Evolutionary conservation across 2,113 vertebrate species (phyloP).

Genomic region (Mus spicilegus): DNA sequence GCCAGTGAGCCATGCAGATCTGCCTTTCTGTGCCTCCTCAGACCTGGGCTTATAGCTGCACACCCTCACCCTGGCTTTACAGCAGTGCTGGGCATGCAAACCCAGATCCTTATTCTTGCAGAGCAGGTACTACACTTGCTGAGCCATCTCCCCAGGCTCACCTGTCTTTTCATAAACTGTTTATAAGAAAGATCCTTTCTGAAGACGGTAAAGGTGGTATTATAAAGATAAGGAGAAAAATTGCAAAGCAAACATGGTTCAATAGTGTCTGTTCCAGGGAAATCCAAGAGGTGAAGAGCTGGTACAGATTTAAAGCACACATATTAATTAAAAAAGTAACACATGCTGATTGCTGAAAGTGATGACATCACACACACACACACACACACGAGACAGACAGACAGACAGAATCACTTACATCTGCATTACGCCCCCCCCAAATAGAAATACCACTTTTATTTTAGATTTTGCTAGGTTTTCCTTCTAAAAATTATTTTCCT

Average conservation of each 20-base stretch:
- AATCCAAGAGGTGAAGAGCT: neutral
- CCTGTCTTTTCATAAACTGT: neutral
- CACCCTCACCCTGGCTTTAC: neutral
- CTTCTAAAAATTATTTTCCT: neutral
- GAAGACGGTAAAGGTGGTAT: conserved; percentile 21
- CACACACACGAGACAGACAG: neutral
- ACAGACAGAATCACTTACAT: neutral
- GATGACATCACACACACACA: neutral
- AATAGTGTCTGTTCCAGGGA: neutral
- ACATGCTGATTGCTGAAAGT: neutral
- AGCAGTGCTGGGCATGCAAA: neutral
- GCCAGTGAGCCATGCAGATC: neutral
- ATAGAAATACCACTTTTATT: conserved; percentile 48
- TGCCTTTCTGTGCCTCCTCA: neutral
- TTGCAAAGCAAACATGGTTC: neutral
- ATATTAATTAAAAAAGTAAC: conserved; percentile 38
- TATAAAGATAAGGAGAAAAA: neutral
- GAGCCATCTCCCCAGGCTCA: neutral
- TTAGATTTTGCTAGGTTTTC: conserved; percentile 45
- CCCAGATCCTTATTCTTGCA: neutral
- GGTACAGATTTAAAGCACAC: conserved; percentile 18
- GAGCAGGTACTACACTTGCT: too few relatives aligned
- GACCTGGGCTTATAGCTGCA: neutral
- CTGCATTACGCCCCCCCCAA: neutral
- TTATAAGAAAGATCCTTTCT: conserved; percentile 25